Evolutionary conservation across 2,888 invertebrate species (phyloP).

Genomic region (Hydropsyche betteni): DNA sequence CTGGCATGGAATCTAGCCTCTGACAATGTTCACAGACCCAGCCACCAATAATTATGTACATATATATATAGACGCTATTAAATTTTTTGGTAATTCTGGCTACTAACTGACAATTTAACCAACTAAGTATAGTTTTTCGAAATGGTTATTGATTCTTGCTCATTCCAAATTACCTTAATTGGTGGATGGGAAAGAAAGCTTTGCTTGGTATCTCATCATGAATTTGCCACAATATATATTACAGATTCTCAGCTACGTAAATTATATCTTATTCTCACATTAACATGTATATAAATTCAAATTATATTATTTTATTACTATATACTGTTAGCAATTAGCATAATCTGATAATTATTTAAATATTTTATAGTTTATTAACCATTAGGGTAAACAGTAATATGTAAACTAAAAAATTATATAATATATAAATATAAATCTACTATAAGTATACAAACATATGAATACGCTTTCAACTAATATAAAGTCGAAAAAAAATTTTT

Average conservation of each 20-base stretch:
- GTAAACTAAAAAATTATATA: no score
- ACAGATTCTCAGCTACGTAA: slow-evolving; percentile 39
- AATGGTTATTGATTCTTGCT: slow-evolving; percentile 52
- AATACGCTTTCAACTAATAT: neutral
- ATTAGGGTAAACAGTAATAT: neutral
- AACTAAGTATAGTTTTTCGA: slow-evolving; percentile 54
- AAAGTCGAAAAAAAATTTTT: slow-evolving; percentile 21
- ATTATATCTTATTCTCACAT: slow-evolving; percentile 14
- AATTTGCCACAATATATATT: slow-evolving; percentile 51
- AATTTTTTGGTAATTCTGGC: slow-evolving; percentile 4
- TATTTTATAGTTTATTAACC: neutral
- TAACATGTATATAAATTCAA: slow-evolving; percentile 8
- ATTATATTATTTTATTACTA: slow-evolving; percentile 7
- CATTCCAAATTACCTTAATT: slow-evolving; percentile 55
- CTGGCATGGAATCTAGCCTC: slow-evolving; percentile 52
- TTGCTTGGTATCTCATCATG: slow-evolving; percentile 68
- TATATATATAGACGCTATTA: slow-evolving; percentile 22
- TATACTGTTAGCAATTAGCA: slow-evolving; percentile 11
- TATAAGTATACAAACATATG: neutral
- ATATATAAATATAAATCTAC: neutral
- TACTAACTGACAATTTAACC: slow-evolving; percentile 40
- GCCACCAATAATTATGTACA: slow-evolving; percentile 47
- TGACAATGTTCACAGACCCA: slow-evolving; percentile 49
- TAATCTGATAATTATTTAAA: neutral
- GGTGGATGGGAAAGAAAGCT: slow-evolving; percentile 70